These are phyloP conservation scores for Entomyzon cyanotis DNA, from an alignment of 2,113 vertebrate genomes.

Conservation along the genomic window DNA sequence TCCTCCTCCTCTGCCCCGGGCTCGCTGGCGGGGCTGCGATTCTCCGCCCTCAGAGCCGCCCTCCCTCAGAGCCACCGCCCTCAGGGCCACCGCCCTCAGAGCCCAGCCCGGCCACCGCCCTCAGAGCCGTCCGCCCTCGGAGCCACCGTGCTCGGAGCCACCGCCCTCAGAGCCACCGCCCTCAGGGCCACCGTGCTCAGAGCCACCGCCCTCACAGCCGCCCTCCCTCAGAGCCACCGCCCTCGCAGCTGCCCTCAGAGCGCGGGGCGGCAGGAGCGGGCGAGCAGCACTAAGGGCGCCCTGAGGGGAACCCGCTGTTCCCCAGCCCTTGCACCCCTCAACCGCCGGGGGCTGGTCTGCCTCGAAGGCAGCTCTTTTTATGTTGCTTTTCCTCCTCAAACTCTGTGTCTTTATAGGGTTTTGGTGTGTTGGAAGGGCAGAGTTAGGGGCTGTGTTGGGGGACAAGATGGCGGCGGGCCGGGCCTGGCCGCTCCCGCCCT, in stretches of 20 bases:
- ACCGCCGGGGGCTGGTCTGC: rapidly evolving
- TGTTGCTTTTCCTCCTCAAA: neutral
- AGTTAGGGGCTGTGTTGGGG: neutral
- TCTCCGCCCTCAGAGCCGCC: neutral
- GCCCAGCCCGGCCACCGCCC: neutral
- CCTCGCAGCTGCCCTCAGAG: neutral
- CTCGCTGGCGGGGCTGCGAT: neutral
- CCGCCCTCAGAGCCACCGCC: neutral
- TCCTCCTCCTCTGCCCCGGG: neutral
- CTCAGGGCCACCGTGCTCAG: neutral
- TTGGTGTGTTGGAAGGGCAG: neutral
- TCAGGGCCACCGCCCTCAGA: no score
- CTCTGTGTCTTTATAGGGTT: rapidly evolving
- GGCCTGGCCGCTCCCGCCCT: no score
- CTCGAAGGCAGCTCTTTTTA: rapidly evolving
- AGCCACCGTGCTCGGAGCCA: no score
- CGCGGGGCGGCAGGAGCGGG: rapidly evolving
- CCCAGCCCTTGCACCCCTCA: rapidly evolving
- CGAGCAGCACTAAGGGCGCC: rapidly evolving
- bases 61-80: no score
- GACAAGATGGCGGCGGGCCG: neutral
- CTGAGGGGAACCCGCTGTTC: rapidly evolving
- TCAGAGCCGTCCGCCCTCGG: neutral
- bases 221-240: no score
- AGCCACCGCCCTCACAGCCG: neutral